phyloP scores from a whole-genome alignment of 2,113 vertebrate species.

The Scartelaos histophorus region DNA sequence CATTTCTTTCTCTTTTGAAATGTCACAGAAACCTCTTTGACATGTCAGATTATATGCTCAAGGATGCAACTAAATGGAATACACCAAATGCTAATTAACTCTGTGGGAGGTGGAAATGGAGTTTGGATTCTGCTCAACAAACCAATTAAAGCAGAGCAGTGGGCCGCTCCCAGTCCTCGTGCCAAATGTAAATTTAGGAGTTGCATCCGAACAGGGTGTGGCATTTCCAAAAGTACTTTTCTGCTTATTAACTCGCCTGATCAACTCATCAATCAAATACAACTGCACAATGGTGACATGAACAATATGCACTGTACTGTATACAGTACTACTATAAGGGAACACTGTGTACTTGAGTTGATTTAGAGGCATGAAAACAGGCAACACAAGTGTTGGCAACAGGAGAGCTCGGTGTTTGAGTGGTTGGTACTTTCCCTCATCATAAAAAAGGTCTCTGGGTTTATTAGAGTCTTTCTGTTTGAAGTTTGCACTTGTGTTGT shows the following conservation, averaged over 20 bases:
- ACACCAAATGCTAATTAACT: conserved; percentile 12
- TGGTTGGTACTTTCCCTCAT: too few species aligned
- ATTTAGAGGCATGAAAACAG: too few species aligned
- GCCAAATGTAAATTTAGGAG: conserved; percentile 8
- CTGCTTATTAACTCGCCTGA: not conserved
- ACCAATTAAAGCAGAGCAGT: conserved; percentile 9
- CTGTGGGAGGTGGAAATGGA: conserved; percentile 8
- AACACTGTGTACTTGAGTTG: too few species aligned
- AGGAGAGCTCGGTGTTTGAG: too few species aligned
- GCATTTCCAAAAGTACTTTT: not conserved
- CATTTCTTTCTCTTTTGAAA: not conserved
- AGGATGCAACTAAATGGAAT: conserved; percentile 1
- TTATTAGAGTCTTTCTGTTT: too few species aligned
- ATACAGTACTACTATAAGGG: too few species aligned
- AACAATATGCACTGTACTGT: not conserved
- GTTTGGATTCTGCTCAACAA: conserved; percentile 11
- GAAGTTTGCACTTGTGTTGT: too few species aligned
- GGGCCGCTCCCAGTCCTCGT: not conserved
- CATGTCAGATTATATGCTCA: conserved; percentile 8
- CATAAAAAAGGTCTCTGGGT: too few species aligned
- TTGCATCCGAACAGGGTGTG: not conserved
- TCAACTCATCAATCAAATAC: not conserved
- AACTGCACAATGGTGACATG: not conserved
- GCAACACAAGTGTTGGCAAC: too few species aligned
- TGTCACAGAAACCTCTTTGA: not conserved